Percentiles rank a stretch among this genome's conserved stretches.
phyloP scores from a whole-genome alignment of 2,888 invertebrate species.

The Steinernema carpocapsae region DNA sequence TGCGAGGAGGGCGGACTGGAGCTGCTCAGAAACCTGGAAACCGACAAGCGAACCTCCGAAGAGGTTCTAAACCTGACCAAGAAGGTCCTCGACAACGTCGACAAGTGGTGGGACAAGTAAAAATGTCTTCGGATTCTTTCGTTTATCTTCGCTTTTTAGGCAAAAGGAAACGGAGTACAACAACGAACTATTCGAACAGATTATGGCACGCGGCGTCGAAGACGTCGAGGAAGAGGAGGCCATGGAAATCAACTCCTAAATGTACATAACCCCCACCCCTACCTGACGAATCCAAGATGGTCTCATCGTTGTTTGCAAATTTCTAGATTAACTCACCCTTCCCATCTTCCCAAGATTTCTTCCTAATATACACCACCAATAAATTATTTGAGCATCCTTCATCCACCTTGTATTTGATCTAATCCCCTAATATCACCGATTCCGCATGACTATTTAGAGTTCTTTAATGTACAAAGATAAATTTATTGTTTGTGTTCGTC shows the following conservation, averaged over 20 bases:
- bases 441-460: slow-evolving; percentile 5
- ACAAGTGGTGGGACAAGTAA: slow-evolving; percentile 40
- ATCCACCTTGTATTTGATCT: background rate
- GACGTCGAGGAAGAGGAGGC: background rate
- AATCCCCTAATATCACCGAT: background rate
- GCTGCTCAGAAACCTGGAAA: slow-evolving; percentile 75
- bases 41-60: slow-evolving; percentile 47
- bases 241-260: background rate
- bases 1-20: slow-evolving; percentile 83
- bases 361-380: background rate
- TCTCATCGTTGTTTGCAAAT: background rate
- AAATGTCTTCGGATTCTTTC: background rate
- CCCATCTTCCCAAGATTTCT: background rate
- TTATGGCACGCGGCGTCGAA: too few species aligned
- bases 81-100: slow-evolving; percentile 54
- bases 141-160: background rate
- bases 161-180: background rate
- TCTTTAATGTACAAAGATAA: slow-evolving; percentile 19
- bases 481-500: background rate
- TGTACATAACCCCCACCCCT: background rate
- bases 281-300: background rate
- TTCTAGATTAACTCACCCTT: too few species aligned
- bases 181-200: too few species aligned
- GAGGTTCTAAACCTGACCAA: slow-evolving; percentile 48
- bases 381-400: background rate